These are phyloP conservation scores for Scrobipalpa atriplicella DNA, from an alignment of 2,888 invertebrate genomes.

Conservation along the genomic window DNA sequence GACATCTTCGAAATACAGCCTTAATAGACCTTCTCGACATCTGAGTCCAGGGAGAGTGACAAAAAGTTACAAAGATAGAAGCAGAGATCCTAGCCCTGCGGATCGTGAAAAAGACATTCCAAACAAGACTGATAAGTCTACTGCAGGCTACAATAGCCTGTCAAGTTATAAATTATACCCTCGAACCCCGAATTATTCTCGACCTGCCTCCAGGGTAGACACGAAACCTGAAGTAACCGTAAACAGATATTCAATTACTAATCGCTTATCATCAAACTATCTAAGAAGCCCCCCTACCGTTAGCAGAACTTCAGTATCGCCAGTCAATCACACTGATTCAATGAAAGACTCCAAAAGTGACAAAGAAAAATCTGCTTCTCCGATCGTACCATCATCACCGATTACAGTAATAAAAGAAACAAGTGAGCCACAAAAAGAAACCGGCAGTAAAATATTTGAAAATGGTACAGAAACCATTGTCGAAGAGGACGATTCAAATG, in stretches of 20 bases:
- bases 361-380: slow-evolving; percentile 48
- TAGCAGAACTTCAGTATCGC: slow-evolving; percentile 66
- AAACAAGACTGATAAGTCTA: slow-evolving; percentile 81
- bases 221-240: slow-evolving; percentile 57
- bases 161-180: slow-evolving; percentile 81
- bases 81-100: slow-evolving; percentile 82
- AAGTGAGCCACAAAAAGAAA: slow-evolving; percentile 39
- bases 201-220: slow-evolving; percentile 60
- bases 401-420: slow-evolving; percentile 47
- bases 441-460: slow-evolving; percentile 36
- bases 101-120: slow-evolving; percentile 82
- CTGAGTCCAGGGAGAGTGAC: slow-evolving; percentile 74
- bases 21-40: slow-evolving; percentile 71
- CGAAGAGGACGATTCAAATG: slow-evolving; percentile 46
- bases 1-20: slow-evolving; percentile 67
- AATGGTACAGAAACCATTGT: slow-evolving; percentile 41
- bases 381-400: slow-evolving; percentile 33
- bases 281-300: slow-evolving; percentile 68
- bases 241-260: slow-evolving; percentile 72
- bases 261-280: slow-evolving; percentile 70
- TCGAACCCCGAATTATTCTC: slow-evolving; percentile 66
- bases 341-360: slow-evolving; percentile 45
- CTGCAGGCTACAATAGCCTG: slow-evolving; percentile 76
- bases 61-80: slow-evolving; percentile 70
- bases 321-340: slow-evolving; percentile 58